phyloP scores from a whole-genome alignment of 2,113 vertebrate genomes.

The Sinosuthora webbiana region DNA sequence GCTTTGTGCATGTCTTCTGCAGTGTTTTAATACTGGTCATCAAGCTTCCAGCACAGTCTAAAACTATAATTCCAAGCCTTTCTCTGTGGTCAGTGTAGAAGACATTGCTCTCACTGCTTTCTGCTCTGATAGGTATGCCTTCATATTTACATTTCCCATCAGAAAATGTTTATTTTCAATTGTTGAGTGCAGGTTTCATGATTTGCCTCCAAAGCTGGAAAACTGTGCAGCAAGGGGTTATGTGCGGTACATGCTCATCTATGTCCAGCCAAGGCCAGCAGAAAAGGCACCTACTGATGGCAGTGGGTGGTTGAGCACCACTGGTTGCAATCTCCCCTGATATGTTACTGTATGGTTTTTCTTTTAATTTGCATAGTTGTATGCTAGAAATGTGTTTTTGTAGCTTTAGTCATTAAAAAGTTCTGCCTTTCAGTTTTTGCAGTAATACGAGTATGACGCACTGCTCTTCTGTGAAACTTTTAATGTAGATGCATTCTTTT shows the following conservation, averaged over 20 bases:
- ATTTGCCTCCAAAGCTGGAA: not conserved
- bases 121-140: not conserved
- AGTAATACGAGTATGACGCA: fast-evolving
- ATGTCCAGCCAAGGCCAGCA: not conserved
- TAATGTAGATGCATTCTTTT: not conserved
- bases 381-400: not conserved
- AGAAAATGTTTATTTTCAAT: not conserved
- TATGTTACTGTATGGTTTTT: fast-evolving
- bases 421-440: not conserved
- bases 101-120: not conserved
- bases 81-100: not conserved
- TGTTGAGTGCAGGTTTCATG: not conserved
- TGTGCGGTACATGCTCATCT: fast-evolving
- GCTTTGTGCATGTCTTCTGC: not conserved
- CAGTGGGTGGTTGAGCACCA: not conserved
- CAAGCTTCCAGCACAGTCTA: not conserved
- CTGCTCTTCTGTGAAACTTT: not conserved
- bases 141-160: not conserved
- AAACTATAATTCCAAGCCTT: not conserved
- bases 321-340: not conserved
- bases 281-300: not conserved
- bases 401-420: not conserved
- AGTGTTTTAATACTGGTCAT: not conserved
- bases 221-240: not conserved
- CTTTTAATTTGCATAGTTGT: not conserved